These are phyloP conservation scores for Leptinotarsa tumamoca DNA, from an alignment of 2,888 invertebrate genomes.

Conservation along the genomic window DNA sequence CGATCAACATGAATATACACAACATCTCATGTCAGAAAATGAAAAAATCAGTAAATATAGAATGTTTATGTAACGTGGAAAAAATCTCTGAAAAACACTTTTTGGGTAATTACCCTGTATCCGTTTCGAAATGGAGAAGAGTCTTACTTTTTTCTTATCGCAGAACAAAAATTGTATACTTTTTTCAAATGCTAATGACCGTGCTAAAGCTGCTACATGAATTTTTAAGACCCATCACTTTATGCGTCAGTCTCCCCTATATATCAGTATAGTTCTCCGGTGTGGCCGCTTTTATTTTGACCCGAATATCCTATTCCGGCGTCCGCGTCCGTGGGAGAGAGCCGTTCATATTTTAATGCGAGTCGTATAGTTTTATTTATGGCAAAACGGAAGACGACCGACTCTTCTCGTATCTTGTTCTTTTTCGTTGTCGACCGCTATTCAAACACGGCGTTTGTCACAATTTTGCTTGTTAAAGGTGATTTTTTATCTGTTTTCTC, in stretches of 20 bases:
- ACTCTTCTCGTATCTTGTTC: constrained; percentile 27
- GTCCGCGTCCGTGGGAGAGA: constrained; percentile 51
- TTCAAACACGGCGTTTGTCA: constrained; percentile 26
- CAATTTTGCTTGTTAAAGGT: constrained; percentile 28
- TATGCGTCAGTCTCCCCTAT: not conserved
- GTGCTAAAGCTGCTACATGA: too few species aligned
- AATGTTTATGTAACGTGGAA: too few species aligned
- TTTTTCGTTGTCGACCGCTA: constrained; percentile 21
- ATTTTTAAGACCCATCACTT: too few species aligned
- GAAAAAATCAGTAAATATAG: too few species aligned
- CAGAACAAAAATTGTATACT: too few species aligned
- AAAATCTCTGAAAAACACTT: too few species aligned
- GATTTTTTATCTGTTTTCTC: constrained; percentile 15
- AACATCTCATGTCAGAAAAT: too few species aligned
- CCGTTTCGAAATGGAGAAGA: too few species aligned
- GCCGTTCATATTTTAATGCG: constrained; percentile 37
- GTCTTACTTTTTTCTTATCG: too few species aligned
- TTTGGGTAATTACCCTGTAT: too few species aligned
- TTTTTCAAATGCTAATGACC: too few species aligned
- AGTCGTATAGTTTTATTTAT: constrained; percentile 23
- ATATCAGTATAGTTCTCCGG: not conserved
- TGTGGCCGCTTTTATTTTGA: constrained; percentile 50
- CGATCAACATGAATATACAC: too few species aligned
- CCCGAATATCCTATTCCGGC: constrained; percentile 55
- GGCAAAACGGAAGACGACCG: constrained; percentile 24